Evolutionary conservation across 2,888 invertebrate species (phyloP), one percentile per base, ranked within the genome.

Genomic region (Eilema griseolum): DNA sequence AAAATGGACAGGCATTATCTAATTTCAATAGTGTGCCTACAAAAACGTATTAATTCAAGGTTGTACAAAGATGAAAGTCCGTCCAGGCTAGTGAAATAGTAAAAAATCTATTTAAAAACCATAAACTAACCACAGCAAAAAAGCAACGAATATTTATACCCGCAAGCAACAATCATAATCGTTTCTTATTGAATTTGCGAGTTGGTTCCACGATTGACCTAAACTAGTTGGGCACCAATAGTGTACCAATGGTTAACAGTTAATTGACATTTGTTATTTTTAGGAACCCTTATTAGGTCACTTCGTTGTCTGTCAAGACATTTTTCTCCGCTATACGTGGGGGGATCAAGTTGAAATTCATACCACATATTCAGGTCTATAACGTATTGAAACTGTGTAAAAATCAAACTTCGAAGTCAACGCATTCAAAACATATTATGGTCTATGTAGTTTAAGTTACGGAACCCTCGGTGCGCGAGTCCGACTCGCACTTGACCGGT

Each of bases 201-300:
- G 52, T n/a, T 52, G n/a, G n/a, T 52, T 52, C 5, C 52, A 52
- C 52, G 52, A 52, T n/a, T 52, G 52, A 52, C 52, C 52, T 52
- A 52, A 52, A 52, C n/a, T n/a, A 20, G 52, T n/a, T n/a, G 52
- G n/a, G n/a, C 46, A 46, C 46, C 41, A 14, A 37, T 2, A 2
- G 14, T 12, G 10, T 8, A 10, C 33, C 37, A 16, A 41, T 41
- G 16, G 41, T 20, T 52, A 52, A 10, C 52, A 52, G 8, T n/a
- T 52, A 46, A 1, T 46, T n/a, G 52, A 52, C n/a, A 20, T 46
- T 20, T n/a, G n/a, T n/a, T n/a, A n/a, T n/a, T n/a, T n/a, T n/a
- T n/a, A n/a, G n/a, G n/a, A n/a, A n/a, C n/a, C n/a, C n/a, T n/a
- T n/a, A n/a, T n/a, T n/a, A n/a, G n/a, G n/a, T n/a, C n/a, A n/a